Percentiles rank a stretch among this genome's conserved stretches.
phyloP scores from a whole-genome alignment of 2,888 invertebrate species.

The Eupithecia tripunctaria region DNA sequence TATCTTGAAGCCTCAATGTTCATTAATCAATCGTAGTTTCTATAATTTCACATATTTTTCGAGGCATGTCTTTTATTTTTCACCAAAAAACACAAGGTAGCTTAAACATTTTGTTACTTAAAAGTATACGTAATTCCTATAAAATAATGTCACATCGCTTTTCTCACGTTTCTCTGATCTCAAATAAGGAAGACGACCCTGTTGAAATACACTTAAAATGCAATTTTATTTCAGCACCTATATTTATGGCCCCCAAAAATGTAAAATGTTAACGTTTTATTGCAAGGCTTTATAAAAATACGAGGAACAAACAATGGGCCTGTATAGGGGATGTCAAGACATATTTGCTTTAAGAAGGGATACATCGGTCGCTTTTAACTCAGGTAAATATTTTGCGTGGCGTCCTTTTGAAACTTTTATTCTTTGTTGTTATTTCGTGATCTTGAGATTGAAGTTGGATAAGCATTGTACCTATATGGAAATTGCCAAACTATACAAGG shows the following conservation, averaged over 20 bases:
- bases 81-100: not conserved
- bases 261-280: constrained; percentile 84
- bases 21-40: not conserved
- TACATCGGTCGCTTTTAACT: constrained; percentile 33
- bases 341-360: constrained; percentile 58
- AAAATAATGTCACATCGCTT: constrained; percentile 6
- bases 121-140: not conserved
- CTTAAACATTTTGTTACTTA: not conserved
- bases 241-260: constrained; percentile 81
- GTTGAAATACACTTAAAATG: constrained; percentile 82
- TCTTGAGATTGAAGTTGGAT: constrained; percentile 8
- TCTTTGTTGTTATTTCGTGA: constrained; percentile 21
- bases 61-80: not conserved
- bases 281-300: constrained; percentile 80
- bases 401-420: constrained; percentile 33
- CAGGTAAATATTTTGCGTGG: constrained; percentile 37
- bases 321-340: constrained; percentile 71
- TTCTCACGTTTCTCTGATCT: constrained; percentile 12
- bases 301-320: constrained; percentile 80
- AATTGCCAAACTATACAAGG: too few relatives aligned
- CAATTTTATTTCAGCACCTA: constrained; percentile 79
- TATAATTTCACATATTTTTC: not conserved
- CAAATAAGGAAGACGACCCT: constrained; percentile 71
- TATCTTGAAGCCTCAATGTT: not conserved
- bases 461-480: too few relatives aligned